Conservation (phyloP, 2,888 invertebrate species). For the Vesta saturnalis region DNA sequence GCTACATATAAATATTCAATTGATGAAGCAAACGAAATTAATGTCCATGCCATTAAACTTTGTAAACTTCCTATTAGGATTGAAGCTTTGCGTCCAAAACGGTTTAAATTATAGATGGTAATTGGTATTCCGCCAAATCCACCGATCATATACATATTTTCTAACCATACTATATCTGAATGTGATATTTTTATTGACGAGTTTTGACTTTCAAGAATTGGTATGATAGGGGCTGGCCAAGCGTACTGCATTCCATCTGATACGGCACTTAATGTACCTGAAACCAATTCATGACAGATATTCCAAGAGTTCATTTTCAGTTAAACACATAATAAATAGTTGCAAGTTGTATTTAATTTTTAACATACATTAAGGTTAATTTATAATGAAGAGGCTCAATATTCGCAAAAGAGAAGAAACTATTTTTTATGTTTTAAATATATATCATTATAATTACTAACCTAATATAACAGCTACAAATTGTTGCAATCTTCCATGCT, state of each 20-base stretch:
- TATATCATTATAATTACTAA: too few relatives aligned
- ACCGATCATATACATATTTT: conserved; percentile 51
- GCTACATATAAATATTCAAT: conserved; percentile 55
- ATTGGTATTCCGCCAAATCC: conserved; percentile 55
- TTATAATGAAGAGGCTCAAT: too few relatives aligned
- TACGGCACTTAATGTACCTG: conserved; percentile 57
- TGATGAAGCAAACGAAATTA: conserved; percentile 55
- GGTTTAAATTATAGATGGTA: conserved; percentile 55
- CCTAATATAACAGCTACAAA: too few relatives aligned
- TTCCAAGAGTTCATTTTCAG: too few relatives aligned
- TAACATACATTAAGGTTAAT: too few relatives aligned
- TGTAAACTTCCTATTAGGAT: conserved; percentile 54
- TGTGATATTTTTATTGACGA: conserved; percentile 50
- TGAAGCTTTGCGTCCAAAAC: conserved; percentile 55
- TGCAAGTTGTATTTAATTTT: too few relatives aligned
- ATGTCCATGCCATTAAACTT: conserved; percentile 56
- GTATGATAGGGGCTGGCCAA: conserved; percentile 59
- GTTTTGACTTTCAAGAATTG: conserved; percentile 50
- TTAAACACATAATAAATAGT: too few relatives aligned
- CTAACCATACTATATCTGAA: conserved; percentile 23
- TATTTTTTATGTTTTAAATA: too few relatives aligned
- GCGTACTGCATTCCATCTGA: conserved; percentile 62
- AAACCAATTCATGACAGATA: too few relatives aligned
- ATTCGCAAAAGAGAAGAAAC: too few relatives aligned
- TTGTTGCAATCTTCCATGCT: too few relatives aligned